Evolutionary conservation across 2,797 vertebrate genomes (phyloP).

Genomic region (Tokudaia tokunoshimensis): DNA sequence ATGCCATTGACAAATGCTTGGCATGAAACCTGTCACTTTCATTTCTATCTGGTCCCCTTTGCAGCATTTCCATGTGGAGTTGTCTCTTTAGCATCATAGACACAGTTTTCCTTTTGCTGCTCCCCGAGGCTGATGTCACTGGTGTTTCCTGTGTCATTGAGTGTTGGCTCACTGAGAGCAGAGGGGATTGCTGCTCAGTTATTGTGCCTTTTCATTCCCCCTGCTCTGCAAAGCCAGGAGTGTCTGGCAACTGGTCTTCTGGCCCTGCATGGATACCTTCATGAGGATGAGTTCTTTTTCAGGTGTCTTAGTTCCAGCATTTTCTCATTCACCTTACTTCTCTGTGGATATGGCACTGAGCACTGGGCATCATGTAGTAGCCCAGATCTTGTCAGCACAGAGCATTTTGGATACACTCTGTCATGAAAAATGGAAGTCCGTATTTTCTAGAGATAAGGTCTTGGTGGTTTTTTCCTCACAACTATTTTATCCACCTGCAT

Average conservation of each 20-base stretch:
- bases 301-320: background rate
- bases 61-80: background rate
- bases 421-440: background rate
- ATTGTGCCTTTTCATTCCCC: background rate
- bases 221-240: background rate
- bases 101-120: background rate
- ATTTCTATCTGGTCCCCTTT: conserved; percentile 22
- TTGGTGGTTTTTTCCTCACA: background rate
- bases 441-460: background rate
- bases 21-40: background rate
- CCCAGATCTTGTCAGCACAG: background rate
- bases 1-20: conserved; percentile 3
- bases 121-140: background rate
- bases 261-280: background rate
- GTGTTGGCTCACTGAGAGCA: background rate
- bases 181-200: background rate
- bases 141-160: background rate
- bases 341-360: background rate
- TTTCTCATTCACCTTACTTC: background rate
- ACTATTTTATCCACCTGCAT: background rate
- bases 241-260: background rate
- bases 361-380: background rate
- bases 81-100: background rate
- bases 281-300: background rate
- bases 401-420: background rate